Evolutionary conservation across 2,797 vertebrate genomes (phyloP).

Genomic region (Catostomus latipinnis): DNA sequence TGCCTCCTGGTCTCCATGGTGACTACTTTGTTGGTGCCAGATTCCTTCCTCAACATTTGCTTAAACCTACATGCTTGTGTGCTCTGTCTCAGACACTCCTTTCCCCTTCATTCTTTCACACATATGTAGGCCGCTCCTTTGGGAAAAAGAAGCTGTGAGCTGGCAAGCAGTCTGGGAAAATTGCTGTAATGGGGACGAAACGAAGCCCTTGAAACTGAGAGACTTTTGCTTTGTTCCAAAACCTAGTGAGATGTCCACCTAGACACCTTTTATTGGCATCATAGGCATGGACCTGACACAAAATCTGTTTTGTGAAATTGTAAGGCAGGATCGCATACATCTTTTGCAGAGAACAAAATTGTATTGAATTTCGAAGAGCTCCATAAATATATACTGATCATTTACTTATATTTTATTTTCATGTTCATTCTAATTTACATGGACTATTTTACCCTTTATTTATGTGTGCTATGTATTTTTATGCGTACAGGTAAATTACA

Average conservation of each 20-base stretch:
- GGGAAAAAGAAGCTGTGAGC: conserved; percentile 61
- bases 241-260: background rate
- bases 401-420: too few species aligned
- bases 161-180: conserved; percentile 60
- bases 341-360: too few species aligned
- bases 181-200: conserved; percentile 66
- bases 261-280: conserved; percentile 2
- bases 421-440: too few species aligned
- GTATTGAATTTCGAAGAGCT: too few species aligned
- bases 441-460: too few species aligned
- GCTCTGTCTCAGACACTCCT: background rate
- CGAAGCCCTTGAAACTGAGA: conserved; percentile 73
- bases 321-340: too few species aligned
- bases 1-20: conserved; percentile 67
- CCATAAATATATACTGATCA: too few species aligned
- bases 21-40: conserved; percentile 48
- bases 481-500: too few species aligned
- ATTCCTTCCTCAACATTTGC: conserved; percentile 54
- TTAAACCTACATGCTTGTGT: background rate
- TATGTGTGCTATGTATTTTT: too few species aligned
- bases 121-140: conserved; percentile 73
- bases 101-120: conserved; percentile 57
- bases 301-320: conserved; percentile 53
- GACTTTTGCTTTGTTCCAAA: conserved; percentile 1
- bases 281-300: too few species aligned